Evolutionary conservation across 2,888 invertebrate genomes (phyloP).

Genomic region (Macrophya annulata): DNA sequence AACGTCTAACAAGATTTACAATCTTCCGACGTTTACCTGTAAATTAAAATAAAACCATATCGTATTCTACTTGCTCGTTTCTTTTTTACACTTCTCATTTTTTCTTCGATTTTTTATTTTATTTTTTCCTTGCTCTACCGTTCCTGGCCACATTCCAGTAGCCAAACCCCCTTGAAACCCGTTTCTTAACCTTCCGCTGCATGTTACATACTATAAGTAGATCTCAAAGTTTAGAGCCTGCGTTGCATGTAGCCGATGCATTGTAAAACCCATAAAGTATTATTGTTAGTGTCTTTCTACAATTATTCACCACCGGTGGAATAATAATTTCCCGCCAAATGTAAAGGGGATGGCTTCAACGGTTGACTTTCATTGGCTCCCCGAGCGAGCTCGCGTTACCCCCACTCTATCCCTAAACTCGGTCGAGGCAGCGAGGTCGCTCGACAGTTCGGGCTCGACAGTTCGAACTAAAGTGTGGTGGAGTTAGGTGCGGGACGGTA

Average conservation of each 20-base stretch:
- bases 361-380: slow-evolving; percentile 29
- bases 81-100: not conserved
- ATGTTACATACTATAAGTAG: not conserved
- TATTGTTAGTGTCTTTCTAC: not conserved
- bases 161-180: slow-evolving; percentile 4
- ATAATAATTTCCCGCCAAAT: slow-evolving; percentile 67
- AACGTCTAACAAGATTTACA: not conserved
- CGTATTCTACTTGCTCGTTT: not conserved
- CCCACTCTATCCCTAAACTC: slow-evolving; percentile 24
- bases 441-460: slow-evolving; percentile 58
- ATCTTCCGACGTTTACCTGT: not conserved
- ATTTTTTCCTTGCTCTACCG: not conserved
- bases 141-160: slow-evolving; percentile 30
- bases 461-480: slow-evolving; percentile 68
- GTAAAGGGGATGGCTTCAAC: slow-evolving; percentile 54
- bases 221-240: not conserved
- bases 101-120: not conserved
- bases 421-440: slow-evolving; percentile 21
- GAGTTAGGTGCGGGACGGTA: slow-evolving; percentile 59
- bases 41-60: not conserved
- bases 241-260: not conserved
- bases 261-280: not conserved
- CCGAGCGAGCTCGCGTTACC: slow-evolving; percentile 43
- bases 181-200: not conserved
- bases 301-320: not conserved